Percentiles rank a stretch among this genome's conserved stretches.
Evolutionary conservation across 1,140 invertebrate species (phyloP).

Genomic region (Drosophila sturtevanti): DNA sequence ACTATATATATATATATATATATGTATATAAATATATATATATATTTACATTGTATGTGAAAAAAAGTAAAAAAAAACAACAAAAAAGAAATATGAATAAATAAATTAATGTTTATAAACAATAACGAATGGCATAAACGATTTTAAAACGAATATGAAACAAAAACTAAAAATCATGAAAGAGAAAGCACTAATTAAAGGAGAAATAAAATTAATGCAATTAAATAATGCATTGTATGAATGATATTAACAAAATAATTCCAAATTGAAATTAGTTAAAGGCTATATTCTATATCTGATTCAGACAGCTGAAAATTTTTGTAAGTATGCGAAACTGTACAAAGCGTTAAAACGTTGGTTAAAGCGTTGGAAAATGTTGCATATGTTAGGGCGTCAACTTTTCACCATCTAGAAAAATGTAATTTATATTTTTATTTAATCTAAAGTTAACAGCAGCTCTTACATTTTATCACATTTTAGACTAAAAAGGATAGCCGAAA

Average conservation of each 20-base stretch:
- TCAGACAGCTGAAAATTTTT: neutral
- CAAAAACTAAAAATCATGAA: slow-evolving; percentile 19
- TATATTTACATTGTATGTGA: slow-evolving; percentile 52
- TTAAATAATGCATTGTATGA: slow-evolving; percentile 21
- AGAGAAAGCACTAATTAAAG: slow-evolving; percentile 15
- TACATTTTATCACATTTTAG: too few relatives aligned
- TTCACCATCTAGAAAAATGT: too few relatives aligned
- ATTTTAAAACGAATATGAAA: slow-evolving; percentile 56
- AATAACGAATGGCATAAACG: slow-evolving; percentile 66
- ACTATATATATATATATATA: slow-evolving; percentile 28
- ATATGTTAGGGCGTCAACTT: too few relatives aligned
- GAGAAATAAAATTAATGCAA: slow-evolving; percentile 6
- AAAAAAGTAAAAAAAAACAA: slow-evolving; percentile 28
- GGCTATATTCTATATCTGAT: neutral
- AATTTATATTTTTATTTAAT: too few relatives aligned
- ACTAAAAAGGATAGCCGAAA: too few relatives aligned
- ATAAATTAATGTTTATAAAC: slow-evolving; percentile 71
- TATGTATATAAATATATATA: slow-evolving; percentile 11
- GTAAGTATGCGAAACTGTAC: neutral
- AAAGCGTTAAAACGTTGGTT: too few relatives aligned
- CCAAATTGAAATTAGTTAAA: neutral
- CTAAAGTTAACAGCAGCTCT: too few relatives aligned
- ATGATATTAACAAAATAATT: neutral
- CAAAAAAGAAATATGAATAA: slow-evolving; percentile 34
- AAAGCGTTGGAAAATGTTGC: too few relatives aligned